phyloP scores from a whole-genome alignment of 2,888 invertebrate genomes.

The Hypena proboscidalis region DNA sequence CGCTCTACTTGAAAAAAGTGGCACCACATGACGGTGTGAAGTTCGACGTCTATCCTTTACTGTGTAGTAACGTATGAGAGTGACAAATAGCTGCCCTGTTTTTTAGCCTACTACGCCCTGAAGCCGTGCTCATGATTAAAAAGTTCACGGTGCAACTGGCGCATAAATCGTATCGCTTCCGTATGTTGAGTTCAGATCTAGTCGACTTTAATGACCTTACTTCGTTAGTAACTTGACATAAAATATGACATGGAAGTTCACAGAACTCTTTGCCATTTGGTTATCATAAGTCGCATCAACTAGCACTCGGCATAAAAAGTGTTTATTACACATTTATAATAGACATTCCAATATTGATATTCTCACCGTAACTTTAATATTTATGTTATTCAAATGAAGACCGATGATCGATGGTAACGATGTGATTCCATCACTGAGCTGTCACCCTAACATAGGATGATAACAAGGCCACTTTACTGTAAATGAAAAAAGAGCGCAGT shows the following conservation, averaged over 20 bases:
- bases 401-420: conserved; percentile 17
- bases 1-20: conserved; percentile 71
- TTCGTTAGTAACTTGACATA: conserved; percentile 56
- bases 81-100: conserved; percentile 41
- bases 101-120: conserved; percentile 64
- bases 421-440: conserved; percentile 16
- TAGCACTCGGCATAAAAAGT: conserved; percentile 18
- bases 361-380: neutral
- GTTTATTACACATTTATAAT: too few species aligned
- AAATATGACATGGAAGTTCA: too few species aligned
- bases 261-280: conserved; percentile 19
- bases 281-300: conserved; percentile 21
- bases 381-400: conserved; percentile 17
- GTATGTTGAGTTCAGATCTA: conserved; percentile 46
- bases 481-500: conserved; percentile 31
- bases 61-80: conserved; percentile 47
- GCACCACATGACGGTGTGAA: conserved; percentile 70
- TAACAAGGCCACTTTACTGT: conserved; percentile 46
- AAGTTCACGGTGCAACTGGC: conserved; percentile 76
- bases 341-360: neutral
- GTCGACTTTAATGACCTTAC: conserved; percentile 48
- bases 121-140: conserved; percentile 66
- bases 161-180: conserved; percentile 59
- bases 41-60: conserved; percentile 59
- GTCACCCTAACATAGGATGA: conserved; percentile 29